phyloP scores from a whole-genome alignment of 2,888 invertebrate genomes.

The Cheilosia impressa region DNA sequence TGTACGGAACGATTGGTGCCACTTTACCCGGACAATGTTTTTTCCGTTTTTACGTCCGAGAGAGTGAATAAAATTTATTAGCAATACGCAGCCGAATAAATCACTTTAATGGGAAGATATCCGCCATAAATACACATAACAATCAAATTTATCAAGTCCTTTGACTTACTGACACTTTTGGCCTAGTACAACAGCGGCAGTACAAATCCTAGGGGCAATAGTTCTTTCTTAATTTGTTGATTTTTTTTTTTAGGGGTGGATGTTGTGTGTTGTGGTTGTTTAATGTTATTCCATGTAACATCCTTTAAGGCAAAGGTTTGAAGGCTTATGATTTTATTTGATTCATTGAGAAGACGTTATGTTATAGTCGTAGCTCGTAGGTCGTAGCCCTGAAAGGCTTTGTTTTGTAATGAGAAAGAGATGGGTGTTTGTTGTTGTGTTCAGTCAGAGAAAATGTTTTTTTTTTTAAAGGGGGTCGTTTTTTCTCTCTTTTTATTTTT shows the following conservation, averaged over 20 bases:
- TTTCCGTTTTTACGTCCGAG: slow-evolving; percentile 43
- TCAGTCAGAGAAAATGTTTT: no score
- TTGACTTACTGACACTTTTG: slow-evolving; percentile 69
- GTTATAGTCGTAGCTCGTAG: background rate
- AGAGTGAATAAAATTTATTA: slow-evolving; percentile 73
- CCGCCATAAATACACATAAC: slow-evolving; percentile 75
- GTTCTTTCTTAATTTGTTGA: slow-evolving; percentile 29
- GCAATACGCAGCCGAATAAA: slow-evolving; percentile 70
- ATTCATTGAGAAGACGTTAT: slow-evolving; percentile 7
- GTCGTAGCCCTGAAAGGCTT: no score
- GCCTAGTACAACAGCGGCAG: slow-evolving; percentile 23
- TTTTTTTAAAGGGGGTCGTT: no score
- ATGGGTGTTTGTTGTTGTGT: background rate
- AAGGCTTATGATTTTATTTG: slow-evolving; percentile 16
- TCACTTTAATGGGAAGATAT: slow-evolving; percentile 74
- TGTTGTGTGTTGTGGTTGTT: background rate
- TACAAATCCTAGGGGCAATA: slow-evolving; percentile 19
- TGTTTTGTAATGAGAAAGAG: no score
- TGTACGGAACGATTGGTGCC: slow-evolving; percentile 40
- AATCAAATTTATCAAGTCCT: slow-evolving; percentile 75
- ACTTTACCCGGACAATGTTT: slow-evolving; percentile 46
- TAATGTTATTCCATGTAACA: background rate
- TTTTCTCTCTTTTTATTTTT: no score
- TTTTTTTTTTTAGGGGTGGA: background rate
- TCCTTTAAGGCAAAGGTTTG: background rate